Evolutionary conservation across 1,140 invertebrate genomes (phyloP).

Genomic region (Brachionus asplanchnoidis): DNA sequence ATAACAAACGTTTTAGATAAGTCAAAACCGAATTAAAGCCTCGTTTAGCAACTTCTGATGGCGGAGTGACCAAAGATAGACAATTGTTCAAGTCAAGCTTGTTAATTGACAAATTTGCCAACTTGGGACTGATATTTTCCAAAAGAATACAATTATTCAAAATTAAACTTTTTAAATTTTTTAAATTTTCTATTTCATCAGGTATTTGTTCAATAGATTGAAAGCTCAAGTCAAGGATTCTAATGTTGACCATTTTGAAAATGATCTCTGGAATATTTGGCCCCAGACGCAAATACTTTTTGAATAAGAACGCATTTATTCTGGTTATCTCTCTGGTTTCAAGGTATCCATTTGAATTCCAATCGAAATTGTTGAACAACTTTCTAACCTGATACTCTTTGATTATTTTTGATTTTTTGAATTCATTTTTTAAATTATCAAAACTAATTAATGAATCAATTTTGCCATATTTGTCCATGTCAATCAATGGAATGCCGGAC

Average conservation of each 20-base stretch:
- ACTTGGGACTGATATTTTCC: slow-evolving; percentile 45
- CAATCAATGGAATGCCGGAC: background rate
- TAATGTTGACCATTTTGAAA: background rate
- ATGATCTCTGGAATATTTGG: background rate
- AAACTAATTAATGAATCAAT: background rate
- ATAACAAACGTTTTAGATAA: slow-evolving; percentile 49
- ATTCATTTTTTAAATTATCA: background rate
- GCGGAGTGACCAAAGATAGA: slow-evolving; percentile 50
- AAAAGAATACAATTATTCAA: slow-evolving; percentile 36
- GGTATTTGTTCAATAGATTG: slow-evolving; percentile 44
- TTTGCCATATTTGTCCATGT: slow-evolving; percentile 3
- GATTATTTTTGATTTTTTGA: background rate
- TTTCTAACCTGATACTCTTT: background rate
- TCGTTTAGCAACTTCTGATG: slow-evolving; percentile 49
- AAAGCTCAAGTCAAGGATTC: slow-evolving; percentile 42
- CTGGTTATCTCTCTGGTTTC: background rate
- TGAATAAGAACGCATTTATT: slow-evolving; percentile 25
- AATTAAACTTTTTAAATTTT: slow-evolving; percentile 22
- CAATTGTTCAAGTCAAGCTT: slow-evolving; percentile 49
- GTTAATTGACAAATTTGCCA: slow-evolving; percentile 46
- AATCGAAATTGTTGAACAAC: background rate
- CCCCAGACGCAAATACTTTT: background rate
- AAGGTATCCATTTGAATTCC: background rate
- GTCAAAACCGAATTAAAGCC: slow-evolving; percentile 49
- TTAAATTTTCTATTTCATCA: slow-evolving; percentile 30